Conservation (phyloP, 2,797 vertebrate species). For the Acropternis orthonyx region DNA sequence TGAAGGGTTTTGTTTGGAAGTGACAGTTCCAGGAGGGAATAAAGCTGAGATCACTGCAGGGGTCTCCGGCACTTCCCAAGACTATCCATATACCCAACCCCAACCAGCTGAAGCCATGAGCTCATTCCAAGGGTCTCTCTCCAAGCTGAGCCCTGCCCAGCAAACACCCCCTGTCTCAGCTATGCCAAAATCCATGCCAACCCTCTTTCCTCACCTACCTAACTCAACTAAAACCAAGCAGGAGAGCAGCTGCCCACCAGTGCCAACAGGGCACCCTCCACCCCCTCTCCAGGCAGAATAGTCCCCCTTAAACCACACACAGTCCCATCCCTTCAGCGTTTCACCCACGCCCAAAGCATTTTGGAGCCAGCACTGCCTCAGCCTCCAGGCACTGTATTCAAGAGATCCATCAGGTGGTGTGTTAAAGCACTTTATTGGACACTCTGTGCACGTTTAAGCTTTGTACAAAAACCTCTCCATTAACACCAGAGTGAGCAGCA, state of each 20-base stretch:
- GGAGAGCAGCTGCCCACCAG: not conserved
- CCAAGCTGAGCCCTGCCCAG: not conserved
- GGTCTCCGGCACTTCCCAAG: not conserved
- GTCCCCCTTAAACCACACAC: rapidly evolving
- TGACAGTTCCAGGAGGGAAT: not conserved
- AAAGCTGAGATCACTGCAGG: not conserved
- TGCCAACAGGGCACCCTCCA: not conserved
- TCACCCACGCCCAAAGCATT: not conserved
- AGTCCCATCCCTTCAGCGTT: not conserved
- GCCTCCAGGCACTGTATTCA: rapidly evolving
- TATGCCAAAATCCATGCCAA: rapidly evolving
- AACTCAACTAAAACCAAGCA: not conserved
- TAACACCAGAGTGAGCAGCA: not conserved
- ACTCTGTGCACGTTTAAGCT: not conserved
- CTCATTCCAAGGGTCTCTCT: not conserved
- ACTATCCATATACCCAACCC: rapidly evolving
- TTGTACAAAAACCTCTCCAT: not conserved
- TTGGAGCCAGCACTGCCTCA: not conserved
- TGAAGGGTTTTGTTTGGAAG: not conserved
- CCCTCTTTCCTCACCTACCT: not conserved
- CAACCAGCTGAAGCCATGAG: not conserved
- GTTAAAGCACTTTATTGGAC: constrained; percentile 28
- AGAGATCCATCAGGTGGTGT: not conserved
- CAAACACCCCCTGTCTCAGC: not conserved
- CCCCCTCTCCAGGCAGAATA: not conserved